Evolutionary conservation across 2,888 invertebrate species (phyloP).

Genomic region (Ernsta delagoae): DNA sequence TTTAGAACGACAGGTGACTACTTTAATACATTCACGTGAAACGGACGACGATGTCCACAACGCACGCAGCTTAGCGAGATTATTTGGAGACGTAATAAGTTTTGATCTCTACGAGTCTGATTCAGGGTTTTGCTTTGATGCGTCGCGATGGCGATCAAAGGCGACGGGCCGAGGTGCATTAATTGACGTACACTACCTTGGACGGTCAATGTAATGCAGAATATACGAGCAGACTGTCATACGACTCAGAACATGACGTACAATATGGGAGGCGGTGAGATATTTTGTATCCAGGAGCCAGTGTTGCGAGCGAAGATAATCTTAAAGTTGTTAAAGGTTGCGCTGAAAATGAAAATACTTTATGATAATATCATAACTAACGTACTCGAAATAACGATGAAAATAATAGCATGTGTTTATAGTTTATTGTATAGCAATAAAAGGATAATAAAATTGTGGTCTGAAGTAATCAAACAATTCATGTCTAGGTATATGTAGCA

Average conservation of each 20-base stretch:
- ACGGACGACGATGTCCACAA: conserved; percentile 20
- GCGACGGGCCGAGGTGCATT: conserved; percentile 32
- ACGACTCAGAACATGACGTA: background rate
- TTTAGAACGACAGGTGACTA: conserved; percentile 50
- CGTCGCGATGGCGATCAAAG: conserved; percentile 31
- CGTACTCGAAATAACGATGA: too few species aligned
- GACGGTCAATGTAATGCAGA: conserved; percentile 25
- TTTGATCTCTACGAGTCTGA: conserved; percentile 31
- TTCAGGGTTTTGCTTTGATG: conserved; percentile 34
- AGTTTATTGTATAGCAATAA: too few species aligned
- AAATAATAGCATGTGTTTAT: too few species aligned
- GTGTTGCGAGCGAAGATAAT: background rate
- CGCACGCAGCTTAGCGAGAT: conserved; percentile 20
- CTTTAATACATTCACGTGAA: conserved; percentile 44
- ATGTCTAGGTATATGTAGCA: too few species aligned
- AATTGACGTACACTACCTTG: conserved; percentile 36
- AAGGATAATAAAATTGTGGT: too few species aligned
- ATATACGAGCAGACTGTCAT: conserved; percentile 26
- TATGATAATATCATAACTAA: too few species aligned
- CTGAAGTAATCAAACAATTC: too few species aligned
- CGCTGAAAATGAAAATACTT: too few species aligned
- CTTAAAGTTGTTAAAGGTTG: background rate
- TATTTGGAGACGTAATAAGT: conserved; percentile 36
- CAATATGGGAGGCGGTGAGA: background rate
- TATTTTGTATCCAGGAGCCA: background rate